Evolutionary conservation across 2,888 invertebrate genomes (phyloP).

Genomic region (Amorpha juglandis): DNA sequence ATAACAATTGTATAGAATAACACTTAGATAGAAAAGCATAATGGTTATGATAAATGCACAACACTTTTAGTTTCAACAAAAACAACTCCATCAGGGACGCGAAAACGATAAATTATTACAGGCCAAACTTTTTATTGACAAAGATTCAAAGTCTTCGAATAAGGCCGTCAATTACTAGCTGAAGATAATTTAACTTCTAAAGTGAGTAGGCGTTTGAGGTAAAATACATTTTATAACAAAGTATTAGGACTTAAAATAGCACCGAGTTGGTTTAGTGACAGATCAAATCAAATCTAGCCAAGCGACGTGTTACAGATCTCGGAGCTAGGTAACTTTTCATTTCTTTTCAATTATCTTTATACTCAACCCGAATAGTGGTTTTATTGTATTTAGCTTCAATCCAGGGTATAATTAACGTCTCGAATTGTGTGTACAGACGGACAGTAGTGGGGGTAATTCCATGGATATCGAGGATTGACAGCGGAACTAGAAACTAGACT

Average conservation of each 20-base stretch:
- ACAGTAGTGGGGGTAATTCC: no score
- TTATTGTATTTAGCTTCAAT: no score
- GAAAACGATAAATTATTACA: conserved; percentile 10
- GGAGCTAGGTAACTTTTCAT: background rate
- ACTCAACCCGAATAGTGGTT: no score
- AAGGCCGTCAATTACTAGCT: conserved; percentile 9
- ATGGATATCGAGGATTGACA: no score
- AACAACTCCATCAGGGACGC: conserved; percentile 4
- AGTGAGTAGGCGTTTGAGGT: background rate
- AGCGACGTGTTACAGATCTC: background rate
- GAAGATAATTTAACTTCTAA: conserved; percentile 9
- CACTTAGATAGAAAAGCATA: background rate
- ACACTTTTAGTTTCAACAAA: conserved; percentile 4
- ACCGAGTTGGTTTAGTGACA: background rate
- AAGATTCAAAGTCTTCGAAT: background rate
- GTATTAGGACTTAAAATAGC: background rate
- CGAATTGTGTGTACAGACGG: no score
- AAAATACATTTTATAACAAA: background rate
- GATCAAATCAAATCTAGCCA: conserved; percentile 12
- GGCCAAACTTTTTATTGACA: conserved; percentile 14
- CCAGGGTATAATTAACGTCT: no score
- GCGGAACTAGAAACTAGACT: no score
- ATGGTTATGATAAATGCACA: background rate
- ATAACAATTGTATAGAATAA: background rate
- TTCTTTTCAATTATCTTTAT: no score